These are phyloP conservation scores for Ariopsis seemanni DNA, from an alignment of 2,113 vertebrate genomes.

Conservation along the genomic window DNA sequence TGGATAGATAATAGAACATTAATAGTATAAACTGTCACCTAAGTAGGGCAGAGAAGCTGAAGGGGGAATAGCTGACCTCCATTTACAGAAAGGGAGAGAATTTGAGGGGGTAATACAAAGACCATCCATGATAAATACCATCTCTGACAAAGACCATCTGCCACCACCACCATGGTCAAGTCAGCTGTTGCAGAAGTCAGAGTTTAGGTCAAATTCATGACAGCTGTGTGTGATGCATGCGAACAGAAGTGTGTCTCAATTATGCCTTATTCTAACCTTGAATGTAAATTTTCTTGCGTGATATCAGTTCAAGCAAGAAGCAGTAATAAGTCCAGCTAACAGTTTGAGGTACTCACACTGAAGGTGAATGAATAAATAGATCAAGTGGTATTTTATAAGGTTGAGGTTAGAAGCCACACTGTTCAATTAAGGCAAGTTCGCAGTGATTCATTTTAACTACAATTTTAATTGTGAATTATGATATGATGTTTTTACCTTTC, in stretches of 20 bases:
- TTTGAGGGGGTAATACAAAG: background rate
- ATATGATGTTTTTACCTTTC: background rate
- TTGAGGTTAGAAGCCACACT: background rate
- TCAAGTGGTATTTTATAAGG: background rate
- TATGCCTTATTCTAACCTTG: conserved; percentile 18
- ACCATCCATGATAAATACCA: background rate
- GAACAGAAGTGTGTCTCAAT: conserved; percentile 1
- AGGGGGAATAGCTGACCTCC: background rate
- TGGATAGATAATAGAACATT: background rate
- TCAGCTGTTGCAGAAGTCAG: conserved; percentile 12
- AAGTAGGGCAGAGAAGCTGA: background rate
- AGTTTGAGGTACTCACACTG: background rate
- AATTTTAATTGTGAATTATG: background rate
- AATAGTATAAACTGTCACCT: background rate
- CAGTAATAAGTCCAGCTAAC: background rate
- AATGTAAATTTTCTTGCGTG: background rate
- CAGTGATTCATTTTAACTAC: background rate
- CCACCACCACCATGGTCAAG: background rate
- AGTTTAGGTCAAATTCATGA: conserved; percentile 8
- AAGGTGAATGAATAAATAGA: background rate
- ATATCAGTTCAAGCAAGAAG: background rate
- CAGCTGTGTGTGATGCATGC: background rate
- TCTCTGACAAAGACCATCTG: background rate
- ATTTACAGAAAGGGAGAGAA: conserved; percentile 13
- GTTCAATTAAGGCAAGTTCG: background rate